Percentiles rank a stretch among this genome's conserved stretches.
These are phyloP conservation scores for Drosophila nasuta DNA, from an alignment of 1,140 invertebrate genomes.

Conservation along the genomic window DNA sequence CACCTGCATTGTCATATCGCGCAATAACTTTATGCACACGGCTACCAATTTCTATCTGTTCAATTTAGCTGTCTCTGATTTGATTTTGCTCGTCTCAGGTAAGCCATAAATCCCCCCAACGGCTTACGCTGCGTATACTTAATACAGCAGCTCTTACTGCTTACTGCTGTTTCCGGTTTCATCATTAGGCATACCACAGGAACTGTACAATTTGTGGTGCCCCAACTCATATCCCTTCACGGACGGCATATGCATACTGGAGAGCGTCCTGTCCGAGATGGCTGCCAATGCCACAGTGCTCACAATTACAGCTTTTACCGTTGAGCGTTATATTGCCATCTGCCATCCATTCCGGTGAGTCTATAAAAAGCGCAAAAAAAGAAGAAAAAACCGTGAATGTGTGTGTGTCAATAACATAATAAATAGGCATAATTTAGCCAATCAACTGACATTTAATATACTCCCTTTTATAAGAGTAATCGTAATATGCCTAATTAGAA, in stretches of 20 bases:
- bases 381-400: too few relatives aligned
- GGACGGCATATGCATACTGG: slow-evolving; percentile 90
- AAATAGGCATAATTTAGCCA: background rate
- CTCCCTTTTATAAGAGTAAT: slow-evolving; percentile 1
- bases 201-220: slow-evolving; percentile 91
- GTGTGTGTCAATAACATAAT: background rate
- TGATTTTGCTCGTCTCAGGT: slow-evolving; percentile 90
- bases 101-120: slow-evolving; percentile 20
- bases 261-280: slow-evolving; percentile 91
- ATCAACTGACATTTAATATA: slow-evolving; percentile 21
- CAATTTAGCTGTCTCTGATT: slow-evolving; percentile 94
- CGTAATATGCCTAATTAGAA: slow-evolving; percentile 5
- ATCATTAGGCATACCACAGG: slow-evolving; percentile 88
- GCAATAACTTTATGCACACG: slow-evolving; percentile 92
- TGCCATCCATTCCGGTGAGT: slow-evolving; percentile 89
- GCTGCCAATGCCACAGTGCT: slow-evolving; percentile 95
- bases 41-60: slow-evolving; percentile 94
- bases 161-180: background rate
- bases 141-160: slow-evolving; percentile 25
- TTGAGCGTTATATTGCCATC: slow-evolving; percentile 93
- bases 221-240: slow-evolving; percentile 91
- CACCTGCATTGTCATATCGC: slow-evolving; percentile 93
- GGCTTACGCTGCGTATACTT: slow-evolving; percentile 41
- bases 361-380: too few relatives aligned
- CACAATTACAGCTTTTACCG: slow-evolving; percentile 94